Conservation (phyloP, 2,888 invertebrate genomes). For the Gari tellinella region DNA sequence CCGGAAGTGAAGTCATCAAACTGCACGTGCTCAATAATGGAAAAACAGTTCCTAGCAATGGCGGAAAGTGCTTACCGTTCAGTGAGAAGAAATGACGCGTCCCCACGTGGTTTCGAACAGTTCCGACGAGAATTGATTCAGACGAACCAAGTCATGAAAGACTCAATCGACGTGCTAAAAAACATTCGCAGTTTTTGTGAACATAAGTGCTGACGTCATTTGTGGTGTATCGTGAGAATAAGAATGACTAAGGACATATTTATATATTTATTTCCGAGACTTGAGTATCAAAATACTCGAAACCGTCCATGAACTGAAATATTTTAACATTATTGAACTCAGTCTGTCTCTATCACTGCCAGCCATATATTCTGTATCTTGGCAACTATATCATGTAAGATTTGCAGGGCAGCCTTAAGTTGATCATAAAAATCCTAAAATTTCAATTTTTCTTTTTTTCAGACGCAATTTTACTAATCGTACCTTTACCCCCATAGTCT, state of each 20-base stretch:
- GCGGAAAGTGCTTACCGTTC: constrained; percentile 71
- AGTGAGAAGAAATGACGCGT: constrained; percentile 64
- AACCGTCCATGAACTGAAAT: not conserved
- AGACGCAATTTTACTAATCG: too few relatives aligned
- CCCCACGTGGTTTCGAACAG: constrained; percentile 66
- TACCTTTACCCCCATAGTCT: too few relatives aligned
- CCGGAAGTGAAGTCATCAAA: constrained; percentile 57
- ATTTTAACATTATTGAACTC: too few relatives aligned
- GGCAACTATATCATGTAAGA: too few relatives aligned
- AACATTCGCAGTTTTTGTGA: constrained; percentile 70
- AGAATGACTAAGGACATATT: not conserved
- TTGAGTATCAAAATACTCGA: not conserved
- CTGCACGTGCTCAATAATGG: constrained; percentile 74
- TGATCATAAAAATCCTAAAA: too few relatives aligned
- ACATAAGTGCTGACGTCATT: constrained; percentile 47
- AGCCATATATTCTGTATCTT: too few relatives aligned
- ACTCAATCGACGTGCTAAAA: constrained; percentile 67
- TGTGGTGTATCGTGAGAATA: not conserved
- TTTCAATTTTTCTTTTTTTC: too few relatives aligned
- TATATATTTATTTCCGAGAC: not conserved
- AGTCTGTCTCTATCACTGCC: too few relatives aligned
- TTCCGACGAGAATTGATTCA: constrained; percentile 69
- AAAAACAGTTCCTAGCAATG: constrained; percentile 71
- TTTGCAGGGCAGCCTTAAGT: too few relatives aligned
- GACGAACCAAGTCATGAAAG: constrained; percentile 69